Evolutionary conservation across 2,888 invertebrate species (phyloP).

Genomic region (Drosophila anomelani): DNA sequence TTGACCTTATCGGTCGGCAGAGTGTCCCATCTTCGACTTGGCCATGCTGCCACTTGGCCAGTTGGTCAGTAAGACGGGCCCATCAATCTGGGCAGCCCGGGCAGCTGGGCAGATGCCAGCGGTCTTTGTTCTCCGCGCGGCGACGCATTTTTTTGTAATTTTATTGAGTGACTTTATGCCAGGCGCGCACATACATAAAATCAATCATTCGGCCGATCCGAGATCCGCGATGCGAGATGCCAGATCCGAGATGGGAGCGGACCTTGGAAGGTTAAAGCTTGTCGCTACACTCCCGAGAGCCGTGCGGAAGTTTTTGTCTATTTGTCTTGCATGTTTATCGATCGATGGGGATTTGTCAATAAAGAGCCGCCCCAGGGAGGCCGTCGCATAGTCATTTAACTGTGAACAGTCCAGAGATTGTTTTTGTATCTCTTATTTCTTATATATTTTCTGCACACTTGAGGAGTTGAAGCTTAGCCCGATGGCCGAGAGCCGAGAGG

Average conservation of each 20-base stretch:
- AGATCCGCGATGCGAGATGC: slow-evolving; percentile 21
- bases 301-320: slow-evolving; percentile 65
- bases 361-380: slow-evolving; percentile 59
- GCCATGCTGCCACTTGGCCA: slow-evolving; percentile 49
- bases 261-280: slow-evolving; percentile 62
- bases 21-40: slow-evolving; percentile 45
- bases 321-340: slow-evolving; percentile 64
- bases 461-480: slow-evolving; percentile 33
- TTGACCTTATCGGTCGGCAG: slow-evolving; percentile 34
- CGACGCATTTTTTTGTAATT: slow-evolving; percentile 74
- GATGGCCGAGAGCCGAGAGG: slow-evolving; percentile 4
- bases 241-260: slow-evolving; percentile 28
- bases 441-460: slow-evolving; percentile 31
- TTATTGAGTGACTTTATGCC: slow-evolving; percentile 79
- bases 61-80: slow-evolving; percentile 68
- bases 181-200: slow-evolving; percentile 74
- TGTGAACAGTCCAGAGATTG: slow-evolving; percentile 45
- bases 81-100: slow-evolving; percentile 57
- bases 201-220: slow-evolving; percentile 67
- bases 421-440: slow-evolving; percentile 16
- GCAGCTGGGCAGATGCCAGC: slow-evolving; percentile 59
- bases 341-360: slow-evolving; percentile 65
- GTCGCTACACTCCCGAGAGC: slow-evolving; percentile 36
- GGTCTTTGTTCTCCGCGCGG: slow-evolving; percentile 70
- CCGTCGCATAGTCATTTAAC: slow-evolving; percentile 61